Percentiles rank a stretch among this genome's conserved stretches.
Conservation (phyloP, 2,797 vertebrate species). For the Chaenodraco wilsoni region DNA sequence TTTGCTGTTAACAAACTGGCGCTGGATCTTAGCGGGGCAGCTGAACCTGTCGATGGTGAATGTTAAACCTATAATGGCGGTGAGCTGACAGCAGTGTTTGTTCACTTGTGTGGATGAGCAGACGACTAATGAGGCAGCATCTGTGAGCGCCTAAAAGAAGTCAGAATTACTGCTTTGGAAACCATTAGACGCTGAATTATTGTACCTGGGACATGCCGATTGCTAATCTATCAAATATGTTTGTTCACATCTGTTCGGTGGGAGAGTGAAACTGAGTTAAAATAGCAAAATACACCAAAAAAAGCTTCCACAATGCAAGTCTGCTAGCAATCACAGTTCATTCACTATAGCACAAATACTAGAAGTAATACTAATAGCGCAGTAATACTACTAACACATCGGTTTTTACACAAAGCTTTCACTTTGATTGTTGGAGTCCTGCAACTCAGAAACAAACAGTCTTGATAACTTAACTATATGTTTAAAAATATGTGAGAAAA, state of each 20-base stretch:
- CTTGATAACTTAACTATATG: too few relatives aligned
- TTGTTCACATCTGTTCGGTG: slow-evolving; percentile 22
- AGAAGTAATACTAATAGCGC: too few relatives aligned
- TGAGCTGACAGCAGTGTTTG: slow-evolving; percentile 10
- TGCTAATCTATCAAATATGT: slow-evolving; percentile 14
- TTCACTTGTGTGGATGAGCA: slow-evolving; percentile 18
- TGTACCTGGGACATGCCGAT: background rate
- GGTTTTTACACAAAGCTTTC: too few relatives aligned
- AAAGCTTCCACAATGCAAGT: background rate
- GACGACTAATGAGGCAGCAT: slow-evolving; percentile 15
- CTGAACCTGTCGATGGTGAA: slow-evolving; percentile 15
- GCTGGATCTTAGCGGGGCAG: slow-evolving; percentile 15
- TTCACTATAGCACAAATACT: too few relatives aligned
- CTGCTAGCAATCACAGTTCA: background rate
- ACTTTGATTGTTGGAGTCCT: too few relatives aligned
- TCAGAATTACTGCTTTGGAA: background rate
- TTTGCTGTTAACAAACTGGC: slow-evolving; percentile 31
- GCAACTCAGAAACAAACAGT: too few relatives aligned
- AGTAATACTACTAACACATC: too few relatives aligned
- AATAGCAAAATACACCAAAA: background rate
- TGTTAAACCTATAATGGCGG: slow-evolving; percentile 17
- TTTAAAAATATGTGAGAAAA: too few relatives aligned
- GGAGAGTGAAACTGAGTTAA: slow-evolving; percentile 4
- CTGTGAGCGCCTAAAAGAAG: slow-evolving; percentile 13
- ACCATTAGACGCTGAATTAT: background rate